A percentile compares a stretch with the other conserved stretches of the same genome.
phyloP scores from a whole-genome alignment of 2,888 invertebrate species.

The Zelleria hepariella region DNA sequence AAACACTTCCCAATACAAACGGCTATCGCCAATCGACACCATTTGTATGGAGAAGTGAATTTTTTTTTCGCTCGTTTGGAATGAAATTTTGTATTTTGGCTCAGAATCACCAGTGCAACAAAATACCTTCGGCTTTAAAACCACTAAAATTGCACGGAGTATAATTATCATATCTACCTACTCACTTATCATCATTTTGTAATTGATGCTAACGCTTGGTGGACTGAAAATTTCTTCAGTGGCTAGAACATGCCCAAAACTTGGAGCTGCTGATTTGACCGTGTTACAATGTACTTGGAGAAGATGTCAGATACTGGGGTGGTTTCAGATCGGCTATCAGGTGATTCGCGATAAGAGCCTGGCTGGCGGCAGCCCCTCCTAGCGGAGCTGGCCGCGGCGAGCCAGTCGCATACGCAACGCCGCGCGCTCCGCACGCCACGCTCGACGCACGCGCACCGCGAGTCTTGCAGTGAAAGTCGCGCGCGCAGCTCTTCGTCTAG shows the following conservation, averaged over 20 bases:
- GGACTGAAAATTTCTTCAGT: background rate
- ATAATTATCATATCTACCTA: too few species aligned
- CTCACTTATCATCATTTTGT: too few species aligned
- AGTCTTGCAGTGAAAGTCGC: constrained; percentile 60
- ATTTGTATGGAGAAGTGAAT: too few species aligned
- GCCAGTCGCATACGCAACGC: constrained; percentile 52
- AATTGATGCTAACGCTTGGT: too few species aligned
- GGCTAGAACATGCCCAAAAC: too few species aligned
- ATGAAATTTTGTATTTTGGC: too few species aligned
- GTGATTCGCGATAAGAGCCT: constrained; percentile 34
- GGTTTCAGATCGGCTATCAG: constrained; percentile 40
- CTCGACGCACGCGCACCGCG: constrained; percentile 39
- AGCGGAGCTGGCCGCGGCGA: constrained; percentile 19
- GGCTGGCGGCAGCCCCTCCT: constrained; percentile 25
- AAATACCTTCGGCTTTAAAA: too few species aligned
- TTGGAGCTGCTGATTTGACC: background rate
- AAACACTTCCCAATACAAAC: too few species aligned
- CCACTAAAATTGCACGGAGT: too few species aligned
- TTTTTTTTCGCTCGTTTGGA: too few species aligned
- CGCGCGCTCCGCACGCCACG: constrained; percentile 51
- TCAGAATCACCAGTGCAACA: too few species aligned
- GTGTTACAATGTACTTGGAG: constrained; percentile 6
- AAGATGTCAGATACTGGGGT: constrained; percentile 28
- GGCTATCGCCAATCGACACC: too few species aligned
- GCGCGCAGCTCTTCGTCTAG: constrained; percentile 65